These are phyloP conservation scores for Anarhynchus alexandrinus DNA, from an alignment of 2,113 vertebrate genomes.

Conservation along the genomic window DNA sequence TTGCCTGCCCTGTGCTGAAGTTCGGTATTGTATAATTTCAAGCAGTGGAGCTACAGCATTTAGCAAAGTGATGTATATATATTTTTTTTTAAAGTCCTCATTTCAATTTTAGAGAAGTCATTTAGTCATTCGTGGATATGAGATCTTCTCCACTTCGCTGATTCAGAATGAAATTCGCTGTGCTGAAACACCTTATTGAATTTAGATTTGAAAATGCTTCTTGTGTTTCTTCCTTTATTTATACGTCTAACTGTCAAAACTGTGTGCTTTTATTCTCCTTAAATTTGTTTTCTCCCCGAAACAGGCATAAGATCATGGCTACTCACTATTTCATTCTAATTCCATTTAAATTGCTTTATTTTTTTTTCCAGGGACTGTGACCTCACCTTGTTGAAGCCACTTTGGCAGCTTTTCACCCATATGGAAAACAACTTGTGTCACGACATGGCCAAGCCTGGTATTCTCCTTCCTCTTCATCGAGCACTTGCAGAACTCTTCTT, in stretches of 20 bases:
- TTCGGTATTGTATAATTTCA: fast-evolving
- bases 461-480: slow-evolving; percentile 91
- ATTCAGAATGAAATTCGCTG: background rate
- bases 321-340: background rate
- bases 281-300: background rate
- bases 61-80: background rate
- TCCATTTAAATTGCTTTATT: background rate
- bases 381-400: slow-evolving; percentile 87
- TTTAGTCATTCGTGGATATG: background rate
- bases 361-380: slow-evolving; percentile 82
- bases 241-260: background rate
- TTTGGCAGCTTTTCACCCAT: slow-evolving; percentile 91
- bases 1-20: background rate
- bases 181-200: background rate
- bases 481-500: slow-evolving; percentile 97
- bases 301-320: background rate
- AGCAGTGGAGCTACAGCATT: background rate
- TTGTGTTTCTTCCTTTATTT: background rate
- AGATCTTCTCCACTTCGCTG: background rate
- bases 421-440: slow-evolving; percentile 87
- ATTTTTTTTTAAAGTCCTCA: background rate
- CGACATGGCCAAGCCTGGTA: slow-evolving; percentile 81
- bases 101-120: background rate
- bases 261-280: background rate
- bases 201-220: background rate